phyloP scores from a whole-genome alignment of 2,113 vertebrate genomes.

The Rallus limicola region DNA sequence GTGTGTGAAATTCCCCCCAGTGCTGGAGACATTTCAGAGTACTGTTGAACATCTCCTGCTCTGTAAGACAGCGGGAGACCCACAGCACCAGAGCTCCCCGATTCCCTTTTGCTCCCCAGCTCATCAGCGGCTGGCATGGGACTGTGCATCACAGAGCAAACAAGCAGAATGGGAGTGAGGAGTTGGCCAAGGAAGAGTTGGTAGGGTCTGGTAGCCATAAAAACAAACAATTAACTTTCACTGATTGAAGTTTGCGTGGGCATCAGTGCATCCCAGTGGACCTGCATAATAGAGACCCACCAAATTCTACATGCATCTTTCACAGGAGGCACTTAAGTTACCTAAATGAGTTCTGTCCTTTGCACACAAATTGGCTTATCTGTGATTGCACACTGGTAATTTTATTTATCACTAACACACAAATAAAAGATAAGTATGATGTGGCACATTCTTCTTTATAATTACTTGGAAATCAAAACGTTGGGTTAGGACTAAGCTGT shows the following conservation, averaged over 20 bases:
- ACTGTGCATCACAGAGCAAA: neutral
- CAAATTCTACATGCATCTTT: neutral
- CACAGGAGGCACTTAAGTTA: neutral
- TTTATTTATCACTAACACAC: neutral
- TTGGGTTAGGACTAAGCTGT: constrained; percentile 60
- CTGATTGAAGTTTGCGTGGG: neutral
- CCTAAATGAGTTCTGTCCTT: neutral
- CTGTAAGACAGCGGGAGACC: neutral
- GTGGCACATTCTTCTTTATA: constrained; percentile 22
- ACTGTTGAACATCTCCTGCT: neutral
- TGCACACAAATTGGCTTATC: neutral
- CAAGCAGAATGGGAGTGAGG: neutral
- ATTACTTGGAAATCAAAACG: constrained; percentile 66
- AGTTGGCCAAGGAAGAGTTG: neutral
- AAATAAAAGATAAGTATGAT: constrained; percentile 27
- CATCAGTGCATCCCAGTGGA: neutral
- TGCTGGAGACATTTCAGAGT: neutral
- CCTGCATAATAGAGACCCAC: neutral
- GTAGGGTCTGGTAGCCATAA: neutral
- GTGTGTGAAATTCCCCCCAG: neutral
- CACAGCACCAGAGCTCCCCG: neutral
- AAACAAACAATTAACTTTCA: neutral
- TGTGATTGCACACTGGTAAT: neutral
- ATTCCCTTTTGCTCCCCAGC: neutral
- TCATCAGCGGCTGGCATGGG: neutral